A percentile compares a stretch with the other conserved stretches of the same genome.
Evolutionary conservation across 2,113 vertebrate species (phyloP).

Genomic region (Stegostoma tigrinum): DNA sequence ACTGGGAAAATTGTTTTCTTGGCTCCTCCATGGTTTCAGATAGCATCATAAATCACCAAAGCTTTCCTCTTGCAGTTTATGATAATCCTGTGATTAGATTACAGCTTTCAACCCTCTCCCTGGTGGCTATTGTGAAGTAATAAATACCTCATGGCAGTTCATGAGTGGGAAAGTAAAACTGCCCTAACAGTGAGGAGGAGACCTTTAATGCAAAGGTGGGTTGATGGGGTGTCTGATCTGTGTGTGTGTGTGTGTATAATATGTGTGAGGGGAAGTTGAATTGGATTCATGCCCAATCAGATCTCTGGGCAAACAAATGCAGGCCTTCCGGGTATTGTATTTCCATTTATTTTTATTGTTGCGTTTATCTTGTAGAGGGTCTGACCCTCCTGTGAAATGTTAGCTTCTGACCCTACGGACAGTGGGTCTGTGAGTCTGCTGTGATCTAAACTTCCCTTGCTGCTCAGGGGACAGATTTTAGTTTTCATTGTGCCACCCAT

Average conservation of each 20-base stretch:
- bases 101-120: background rate
- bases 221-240: too few species aligned
- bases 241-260: too few species aligned
- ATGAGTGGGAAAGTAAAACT: background rate
- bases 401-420: background rate
- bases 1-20: background rate
- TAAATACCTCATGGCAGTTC: background rate
- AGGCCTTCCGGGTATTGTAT: background rate
- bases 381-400: background rate
- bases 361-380: background rate
- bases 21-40: background rate
- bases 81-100: background rate
- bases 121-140: background rate
- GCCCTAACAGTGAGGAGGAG: background rate
- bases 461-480: background rate
- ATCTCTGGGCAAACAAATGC: background rate
- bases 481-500: background rate
- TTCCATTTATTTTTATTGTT: background rate
- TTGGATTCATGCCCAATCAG: background rate
- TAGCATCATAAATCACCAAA: background rate
- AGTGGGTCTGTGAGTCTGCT: background rate
- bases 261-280: background rate
- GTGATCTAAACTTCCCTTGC: background rate
- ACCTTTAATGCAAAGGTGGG: background rate
- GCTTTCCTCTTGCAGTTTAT: background rate